Percentiles rank a stretch among this genome's conserved stretches.
phyloP scores from a whole-genome alignment of 92 coral and sea anemone species.

The Paragorgia papillata region DNA sequence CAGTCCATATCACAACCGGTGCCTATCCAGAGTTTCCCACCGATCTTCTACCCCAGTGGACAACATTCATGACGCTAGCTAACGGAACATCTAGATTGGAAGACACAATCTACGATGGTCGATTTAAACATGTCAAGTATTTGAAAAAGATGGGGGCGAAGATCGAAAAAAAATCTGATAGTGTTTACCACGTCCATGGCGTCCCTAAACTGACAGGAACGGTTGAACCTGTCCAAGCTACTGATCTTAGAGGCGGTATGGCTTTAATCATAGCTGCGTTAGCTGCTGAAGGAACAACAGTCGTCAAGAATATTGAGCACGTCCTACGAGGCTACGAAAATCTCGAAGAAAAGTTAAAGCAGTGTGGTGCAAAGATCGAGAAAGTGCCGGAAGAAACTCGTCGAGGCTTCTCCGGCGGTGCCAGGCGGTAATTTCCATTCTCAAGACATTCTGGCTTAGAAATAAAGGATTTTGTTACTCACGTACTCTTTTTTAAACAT shows the following conservation, averaged over 20 bases:
- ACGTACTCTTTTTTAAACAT: background rate
- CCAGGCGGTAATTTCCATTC: background rate
- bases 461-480: background rate
- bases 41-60: slow-evolving; percentile 64
- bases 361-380: slow-evolving; percentile 1
- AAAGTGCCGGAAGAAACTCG: slow-evolving; percentile 3
- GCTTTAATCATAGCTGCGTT: slow-evolving; percentile 58
- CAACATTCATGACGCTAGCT: slow-evolving; percentile 56
- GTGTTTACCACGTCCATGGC: slow-evolving; percentile 27
- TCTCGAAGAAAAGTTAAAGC: slow-evolving; percentile 40
- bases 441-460: no score
- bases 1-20: slow-evolving; percentile 39
- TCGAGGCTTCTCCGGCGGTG: slow-evolving; percentile 4
- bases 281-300: slow-evolving; percentile 36
- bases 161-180: background rate
- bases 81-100: slow-evolving; percentile 35
- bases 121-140: slow-evolving; percentile 52
- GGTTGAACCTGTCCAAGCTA: slow-evolving; percentile 50
- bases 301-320: slow-evolving; percentile 56
- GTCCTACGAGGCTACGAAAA: slow-evolving; percentile 64
- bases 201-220: background rate
- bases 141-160: slow-evolving; percentile 59
- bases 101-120: slow-evolving; percentile 55
- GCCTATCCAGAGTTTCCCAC: slow-evolving; percentile 66
- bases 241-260: slow-evolving; percentile 59